phyloP scores from a whole-genome alignment of 92 coral and sea anemone genomes.

The Porites rus region DNA sequence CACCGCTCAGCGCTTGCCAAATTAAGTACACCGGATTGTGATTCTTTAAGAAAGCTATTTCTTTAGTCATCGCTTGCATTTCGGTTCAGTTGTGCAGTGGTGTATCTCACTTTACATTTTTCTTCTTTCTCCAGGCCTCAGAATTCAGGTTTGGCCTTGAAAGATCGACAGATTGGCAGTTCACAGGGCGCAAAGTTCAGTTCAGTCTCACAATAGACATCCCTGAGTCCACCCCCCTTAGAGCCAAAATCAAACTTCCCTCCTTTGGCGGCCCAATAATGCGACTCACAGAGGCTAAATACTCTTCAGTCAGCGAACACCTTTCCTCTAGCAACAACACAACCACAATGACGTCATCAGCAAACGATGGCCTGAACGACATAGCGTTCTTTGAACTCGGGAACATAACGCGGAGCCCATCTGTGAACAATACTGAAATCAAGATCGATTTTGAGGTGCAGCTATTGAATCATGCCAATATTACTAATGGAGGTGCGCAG shows the following conservation, averaged over 20 bases:
- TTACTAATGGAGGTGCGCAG: slow-evolving; percentile 62
- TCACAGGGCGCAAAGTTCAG: slow-evolving; percentile 58
- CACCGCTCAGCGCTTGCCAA: too few relatives aligned
- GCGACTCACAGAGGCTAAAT: slow-evolving; percentile 46
- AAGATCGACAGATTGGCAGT: slow-evolving; percentile 62
- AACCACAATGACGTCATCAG: slow-evolving; percentile 58
- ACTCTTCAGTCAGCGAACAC: slow-evolving; percentile 25
- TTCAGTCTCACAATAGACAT: slow-evolving; percentile 54
- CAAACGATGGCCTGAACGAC: slow-evolving; percentile 51
- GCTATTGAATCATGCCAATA: slow-evolving; percentile 55
- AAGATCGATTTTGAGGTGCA: slow-evolving; percentile 67
- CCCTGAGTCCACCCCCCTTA: slow-evolving; percentile 55
- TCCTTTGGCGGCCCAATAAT: slow-evolving; percentile 58
- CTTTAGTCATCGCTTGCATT: too few relatives aligned
- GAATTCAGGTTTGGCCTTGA: slow-evolving; percentile 57
- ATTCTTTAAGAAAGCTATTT: too few relatives aligned
- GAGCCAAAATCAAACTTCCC: slow-evolving; percentile 61
- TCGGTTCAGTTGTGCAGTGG: too few relatives aligned
- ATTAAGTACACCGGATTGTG: too few relatives aligned
- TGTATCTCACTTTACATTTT: background rate
- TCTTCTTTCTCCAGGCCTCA: slow-evolving; percentile 27
- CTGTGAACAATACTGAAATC: slow-evolving; percentile 12
- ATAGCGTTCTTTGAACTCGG: slow-evolving; percentile 69
- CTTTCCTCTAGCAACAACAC: slow-evolving; percentile 44
- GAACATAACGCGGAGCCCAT: slow-evolving; percentile 45